A percentile compares a stretch with the other conserved stretches of the same genome.
phyloP scores from a whole-genome alignment of 1,140 invertebrate genomes.

The Marisa cornuarietis region DNA sequence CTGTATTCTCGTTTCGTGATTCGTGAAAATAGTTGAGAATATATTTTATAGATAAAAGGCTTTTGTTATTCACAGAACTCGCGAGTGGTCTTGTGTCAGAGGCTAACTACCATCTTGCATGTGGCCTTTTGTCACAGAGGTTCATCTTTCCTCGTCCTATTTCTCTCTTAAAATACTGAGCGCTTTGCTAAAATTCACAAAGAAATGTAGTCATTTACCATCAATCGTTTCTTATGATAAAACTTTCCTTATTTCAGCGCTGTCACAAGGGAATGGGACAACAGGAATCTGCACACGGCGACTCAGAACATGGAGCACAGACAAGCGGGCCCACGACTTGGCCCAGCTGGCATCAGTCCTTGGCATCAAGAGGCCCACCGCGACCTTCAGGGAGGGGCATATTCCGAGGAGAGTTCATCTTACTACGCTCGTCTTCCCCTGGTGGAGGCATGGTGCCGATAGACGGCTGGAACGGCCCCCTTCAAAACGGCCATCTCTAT shows the following conservation, averaged over 20 bases:
- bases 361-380: constrained; percentile 13
- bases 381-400: constrained; percentile 22
- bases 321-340: constrained; percentile 13
- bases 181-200: too few species aligned
- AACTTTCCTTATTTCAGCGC: background rate
- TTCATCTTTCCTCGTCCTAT: too few species aligned
- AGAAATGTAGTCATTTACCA: too few species aligned
- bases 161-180: too few species aligned
- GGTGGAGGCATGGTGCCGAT: background rate
- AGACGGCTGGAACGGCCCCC: background rate
- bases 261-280: constrained; percentile 26
- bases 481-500: constrained; percentile 26
- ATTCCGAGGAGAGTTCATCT: constrained; percentile 31
- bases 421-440: constrained; percentile 23
- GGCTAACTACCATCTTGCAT: too few species aligned
- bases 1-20: too few species aligned
- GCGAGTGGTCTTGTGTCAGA: too few species aligned
- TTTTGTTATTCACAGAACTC: too few species aligned
- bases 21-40: too few species aligned
- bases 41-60: too few species aligned
- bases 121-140: too few species aligned
- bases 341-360: constrained; percentile 25
- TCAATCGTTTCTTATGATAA: too few species aligned
- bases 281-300: constrained; percentile 14
- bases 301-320: background rate